Conservation (phyloP, 1,140 invertebrate species). For the Formica selysi region DNA sequence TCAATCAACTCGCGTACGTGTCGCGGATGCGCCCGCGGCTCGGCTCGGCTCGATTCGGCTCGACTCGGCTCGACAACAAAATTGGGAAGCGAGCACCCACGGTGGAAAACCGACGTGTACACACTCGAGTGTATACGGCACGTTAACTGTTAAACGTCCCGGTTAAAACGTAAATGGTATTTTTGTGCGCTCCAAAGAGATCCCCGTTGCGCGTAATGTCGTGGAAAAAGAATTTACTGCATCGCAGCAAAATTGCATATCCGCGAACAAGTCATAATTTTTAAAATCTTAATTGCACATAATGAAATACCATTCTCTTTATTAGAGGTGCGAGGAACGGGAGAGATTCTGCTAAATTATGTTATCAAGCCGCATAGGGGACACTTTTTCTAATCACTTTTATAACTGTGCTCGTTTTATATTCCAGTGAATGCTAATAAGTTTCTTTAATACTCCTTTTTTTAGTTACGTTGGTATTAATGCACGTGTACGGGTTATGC, state of each 20-base stretch:
- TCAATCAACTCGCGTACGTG: constrained; percentile 59
- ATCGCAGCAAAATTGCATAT: background rate
- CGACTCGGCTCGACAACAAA: constrained; percentile 24
- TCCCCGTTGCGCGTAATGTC: background rate
- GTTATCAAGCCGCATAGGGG: background rate
- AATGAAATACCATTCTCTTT: background rate
- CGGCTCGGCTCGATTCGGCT: background rate
- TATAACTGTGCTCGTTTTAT: background rate
- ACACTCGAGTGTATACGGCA: constrained; percentile 9
- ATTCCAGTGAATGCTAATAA: constrained; percentile 16
- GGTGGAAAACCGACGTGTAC: constrained; percentile 10
- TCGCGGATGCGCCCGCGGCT: constrained; percentile 42
- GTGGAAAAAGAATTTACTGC: background rate
- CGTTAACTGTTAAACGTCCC: constrained; percentile 31
- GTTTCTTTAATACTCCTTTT: background rate
- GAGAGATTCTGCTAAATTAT: background rate
- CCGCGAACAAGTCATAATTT: background rate
- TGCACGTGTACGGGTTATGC: background rate
- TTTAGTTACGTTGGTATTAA: background rate
- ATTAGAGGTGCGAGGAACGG: background rate
- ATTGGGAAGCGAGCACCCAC: constrained; percentile 14
- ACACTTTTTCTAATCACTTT: background rate
- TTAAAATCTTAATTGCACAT: background rate
- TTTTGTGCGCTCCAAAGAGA: background rate
- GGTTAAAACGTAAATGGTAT: constrained; percentile 3